These are phyloP conservation scores for Drosophila murphyi DNA, from an alignment of 1,140 invertebrate species.

Conservation along the genomic window DNA sequence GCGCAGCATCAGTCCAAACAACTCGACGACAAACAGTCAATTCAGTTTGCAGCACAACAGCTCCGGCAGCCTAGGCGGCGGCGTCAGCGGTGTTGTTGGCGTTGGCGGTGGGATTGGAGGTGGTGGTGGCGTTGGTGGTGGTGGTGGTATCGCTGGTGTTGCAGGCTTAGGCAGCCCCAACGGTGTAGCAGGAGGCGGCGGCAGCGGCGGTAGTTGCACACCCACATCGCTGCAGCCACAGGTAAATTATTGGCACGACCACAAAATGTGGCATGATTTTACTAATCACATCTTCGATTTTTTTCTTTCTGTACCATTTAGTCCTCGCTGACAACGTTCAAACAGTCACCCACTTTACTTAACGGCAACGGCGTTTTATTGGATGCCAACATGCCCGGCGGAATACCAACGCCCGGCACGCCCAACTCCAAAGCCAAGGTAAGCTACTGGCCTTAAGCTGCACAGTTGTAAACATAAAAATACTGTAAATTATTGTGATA, in stretches of 20 bases:
- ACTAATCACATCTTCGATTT: conserved; percentile 16
- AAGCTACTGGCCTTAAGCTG: neutral
- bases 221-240: conserved; percentile 82
- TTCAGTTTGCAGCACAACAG: conserved; percentile 84
- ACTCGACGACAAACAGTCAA: conserved; percentile 84
- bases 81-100: conserved; percentile 55
- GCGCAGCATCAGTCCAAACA: conserved; percentile 84
- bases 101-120: conserved; percentile 25
- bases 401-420: conserved; percentile 88
- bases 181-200: conserved; percentile 42
- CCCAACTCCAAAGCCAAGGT: conserved; percentile 90
- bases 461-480: neutral
- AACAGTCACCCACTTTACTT: conserved; percentile 81
- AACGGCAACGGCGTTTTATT: conserved; percentile 80
- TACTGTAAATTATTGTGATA: no score
- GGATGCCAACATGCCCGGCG: conserved; percentile 90
- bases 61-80: conserved; percentile 81
- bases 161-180: conserved; percentile 68
- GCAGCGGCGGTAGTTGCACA: conserved; percentile 76
- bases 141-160: conserved; percentile 52
- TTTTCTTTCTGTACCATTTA: conserved; percentile 23
- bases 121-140: conserved; percentile 57
- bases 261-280: neutral
- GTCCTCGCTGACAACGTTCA: conserved; percentile 84
- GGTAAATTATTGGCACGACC: conserved; percentile 48